Evolutionary conservation across 1,140 invertebrate species (phyloP), one percentile per base, ranked within the genome.

Genomic region (Polyergus mexicanus): DNA sequence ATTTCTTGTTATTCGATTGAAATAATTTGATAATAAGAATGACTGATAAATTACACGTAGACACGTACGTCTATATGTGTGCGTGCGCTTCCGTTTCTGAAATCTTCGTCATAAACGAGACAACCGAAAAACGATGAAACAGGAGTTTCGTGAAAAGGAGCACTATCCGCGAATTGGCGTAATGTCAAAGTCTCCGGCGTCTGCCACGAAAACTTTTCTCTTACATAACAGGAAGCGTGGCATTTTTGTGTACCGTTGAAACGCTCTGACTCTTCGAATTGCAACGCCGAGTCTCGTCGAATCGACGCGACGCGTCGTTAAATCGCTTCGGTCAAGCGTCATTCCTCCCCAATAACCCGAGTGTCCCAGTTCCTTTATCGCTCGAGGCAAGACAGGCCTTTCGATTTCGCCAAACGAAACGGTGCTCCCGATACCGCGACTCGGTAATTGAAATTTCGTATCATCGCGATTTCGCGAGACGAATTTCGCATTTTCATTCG

Each of bases 201-300:
- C 63, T 41, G 77, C 56, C 77, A 16, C 78, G 38, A 60, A 83
- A 83, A 83, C 78, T 83, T 84, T 84, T 84, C 72, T 65, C 81
- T 62, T 13, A 76, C 44, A 38, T 44, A 65, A 51, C 58, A 51
- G 72, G 76, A 56, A 80, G 47, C 47, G 41, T 80, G 68, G 74
- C 78, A 60, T 58, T 83, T 83, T 83, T 60, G 54, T 60, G 25
- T 44, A 38, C 22, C 62, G 54, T 22, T 41, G 22, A 81, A 71
- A 83, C 68, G 38, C 11, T 19, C 13, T 2, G 76, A 28, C 66
- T 72, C 58, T n/a, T 28, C 19, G 32, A 66, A 22, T 35, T 25
- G 63, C 47, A 13, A 56, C 19, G 32, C n/a, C 47, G 77, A 69
- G 68, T 66, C 62, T 41, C 11, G 32, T 41, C 11, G 44, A 56